These are phyloP conservation scores for Cybosia mesomella DNA, from an alignment of 2,888 invertebrate genomes.

Conservation along the genomic window DNA sequence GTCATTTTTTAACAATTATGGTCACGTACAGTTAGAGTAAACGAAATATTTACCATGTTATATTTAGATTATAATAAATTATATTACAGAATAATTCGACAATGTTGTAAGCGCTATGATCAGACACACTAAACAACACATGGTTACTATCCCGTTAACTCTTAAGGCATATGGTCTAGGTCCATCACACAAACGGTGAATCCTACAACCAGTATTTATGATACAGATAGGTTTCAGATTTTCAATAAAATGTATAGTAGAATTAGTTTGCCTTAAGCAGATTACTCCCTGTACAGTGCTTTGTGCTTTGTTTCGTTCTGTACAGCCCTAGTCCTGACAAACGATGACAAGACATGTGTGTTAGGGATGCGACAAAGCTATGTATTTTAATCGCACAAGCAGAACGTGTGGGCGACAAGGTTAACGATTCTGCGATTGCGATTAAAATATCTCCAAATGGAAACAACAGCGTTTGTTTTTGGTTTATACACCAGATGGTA, in stretches of 20 bases:
- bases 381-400: constrained; percentile 9
- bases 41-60: too few relatives aligned
- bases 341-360: neutral
- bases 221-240: too few relatives aligned
- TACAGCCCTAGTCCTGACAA: constrained; percentile 17
- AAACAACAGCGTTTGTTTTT: constrained; percentile 7
- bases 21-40: too few relatives aligned
- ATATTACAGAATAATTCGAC: too few relatives aligned
- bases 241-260: too few relatives aligned
- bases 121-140: too few relatives aligned
- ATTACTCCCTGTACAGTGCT: neutral
- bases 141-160: neutral
- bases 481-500: neutral
- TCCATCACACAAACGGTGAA: neutral
- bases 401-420: constrained; percentile 9
- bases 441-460: constrained; percentile 16
- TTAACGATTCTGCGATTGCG: constrained; percentile 11
- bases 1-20: too few relatives aligned
- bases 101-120: too few relatives aligned
- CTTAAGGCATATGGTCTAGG: neutral
- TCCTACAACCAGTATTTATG: neutral
- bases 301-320: too few relatives aligned
- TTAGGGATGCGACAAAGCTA: constrained; percentile 4
- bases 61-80: too few relatives aligned
- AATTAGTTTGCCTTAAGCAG: neutral